Conservation (phyloP, 2,797 vertebrate species). For the Pampus argenteus region DNA sequence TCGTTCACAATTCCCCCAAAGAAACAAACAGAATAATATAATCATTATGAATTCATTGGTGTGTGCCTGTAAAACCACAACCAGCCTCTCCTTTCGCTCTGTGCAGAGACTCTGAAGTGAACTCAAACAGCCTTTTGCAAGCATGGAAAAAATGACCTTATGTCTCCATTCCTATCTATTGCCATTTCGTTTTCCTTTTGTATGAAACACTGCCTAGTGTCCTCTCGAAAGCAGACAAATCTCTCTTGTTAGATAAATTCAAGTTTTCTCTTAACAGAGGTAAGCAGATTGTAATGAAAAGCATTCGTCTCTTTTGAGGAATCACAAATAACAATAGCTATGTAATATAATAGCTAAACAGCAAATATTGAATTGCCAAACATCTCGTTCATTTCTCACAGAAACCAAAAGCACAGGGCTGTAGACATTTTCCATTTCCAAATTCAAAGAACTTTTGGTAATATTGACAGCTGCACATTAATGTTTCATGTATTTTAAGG, state of each 20-base stretch:
- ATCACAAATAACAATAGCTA: conserved; percentile 10
- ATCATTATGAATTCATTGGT: conserved; percentile 39
- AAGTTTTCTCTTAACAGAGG: conserved; percentile 12
- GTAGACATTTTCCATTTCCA: conserved; percentile 9
- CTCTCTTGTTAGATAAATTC: conserved; percentile 27
- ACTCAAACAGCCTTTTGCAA: conserved; percentile 59
- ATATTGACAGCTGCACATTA: conserved; percentile 9
- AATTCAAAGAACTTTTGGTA: conserved; percentile 10
- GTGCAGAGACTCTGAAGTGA: conserved; percentile 45
- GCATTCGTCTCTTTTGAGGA: conserved; percentile 22
- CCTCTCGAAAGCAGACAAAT: conserved; percentile 39
- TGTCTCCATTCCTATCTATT: conserved; percentile 79
- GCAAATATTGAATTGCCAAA: conserved; percentile 25
- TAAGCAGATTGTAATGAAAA: conserved; percentile 34
- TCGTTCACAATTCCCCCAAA: conserved; percentile 11
- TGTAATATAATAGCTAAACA: too few species aligned
- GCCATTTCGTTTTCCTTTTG: conserved; percentile 72
- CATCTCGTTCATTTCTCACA: conserved; percentile 19
- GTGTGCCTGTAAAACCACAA: conserved; percentile 50
- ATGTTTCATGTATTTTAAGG: conserved; percentile 21
- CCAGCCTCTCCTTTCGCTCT: conserved; percentile 26
- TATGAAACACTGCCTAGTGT: conserved; percentile 64
- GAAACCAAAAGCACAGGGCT: conserved; percentile 7
- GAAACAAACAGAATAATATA: conserved; percentile 29
- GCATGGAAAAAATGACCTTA: conserved; percentile 78